Evolutionary conservation across 2,113 vertebrate species (phyloP).

Genomic region (Spea multiplicata): DNA sequence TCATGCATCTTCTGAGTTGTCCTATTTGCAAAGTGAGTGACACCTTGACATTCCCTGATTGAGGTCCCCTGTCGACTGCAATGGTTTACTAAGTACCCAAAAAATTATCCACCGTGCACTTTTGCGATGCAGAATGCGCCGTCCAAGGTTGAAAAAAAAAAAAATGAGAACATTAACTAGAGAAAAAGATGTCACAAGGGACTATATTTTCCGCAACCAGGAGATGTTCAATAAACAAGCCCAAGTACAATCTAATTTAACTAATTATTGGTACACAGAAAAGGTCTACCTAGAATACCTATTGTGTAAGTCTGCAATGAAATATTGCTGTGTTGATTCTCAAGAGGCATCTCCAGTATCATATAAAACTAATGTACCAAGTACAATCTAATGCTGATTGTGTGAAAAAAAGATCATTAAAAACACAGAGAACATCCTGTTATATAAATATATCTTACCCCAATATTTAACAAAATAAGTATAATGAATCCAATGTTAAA

Average conservation of each 20-base stretch:
- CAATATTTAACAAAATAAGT: neutral
- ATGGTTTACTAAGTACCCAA: conserved; percentile 9
- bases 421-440: conserved; percentile 3
- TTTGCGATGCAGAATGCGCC: neutral
- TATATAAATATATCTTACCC: neutral
- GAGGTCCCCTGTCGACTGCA: conserved; percentile 55
- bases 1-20: conserved; percentile 52
- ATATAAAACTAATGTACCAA: conserved; percentile 42
- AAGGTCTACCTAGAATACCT: neutral
- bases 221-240: conserved; percentile 36
- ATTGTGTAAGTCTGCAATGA: conserved; percentile 34
- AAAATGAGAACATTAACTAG: conserved; percentile 10
- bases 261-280: conserved; percentile 24
- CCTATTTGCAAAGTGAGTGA: conserved; percentile 58
- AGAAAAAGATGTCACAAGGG: conserved; percentile 14
- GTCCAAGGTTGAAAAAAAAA: conserved; percentile 34
- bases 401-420: conserved; percentile 26
- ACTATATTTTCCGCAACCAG: conserved; percentile 37
- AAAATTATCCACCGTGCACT: conserved; percentile 2
- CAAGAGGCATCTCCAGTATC: conserved; percentile 44
- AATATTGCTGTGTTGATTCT: conserved; percentile 38
- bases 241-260: conserved; percentile 17
- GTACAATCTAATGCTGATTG: conserved; percentile 33
- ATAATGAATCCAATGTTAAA: no score
- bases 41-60: conserved; percentile 64